Base-by-base conservation (phyloP, 2,113 vertebrate genomes). In the Gasterosteus aculeatus region DNA sequence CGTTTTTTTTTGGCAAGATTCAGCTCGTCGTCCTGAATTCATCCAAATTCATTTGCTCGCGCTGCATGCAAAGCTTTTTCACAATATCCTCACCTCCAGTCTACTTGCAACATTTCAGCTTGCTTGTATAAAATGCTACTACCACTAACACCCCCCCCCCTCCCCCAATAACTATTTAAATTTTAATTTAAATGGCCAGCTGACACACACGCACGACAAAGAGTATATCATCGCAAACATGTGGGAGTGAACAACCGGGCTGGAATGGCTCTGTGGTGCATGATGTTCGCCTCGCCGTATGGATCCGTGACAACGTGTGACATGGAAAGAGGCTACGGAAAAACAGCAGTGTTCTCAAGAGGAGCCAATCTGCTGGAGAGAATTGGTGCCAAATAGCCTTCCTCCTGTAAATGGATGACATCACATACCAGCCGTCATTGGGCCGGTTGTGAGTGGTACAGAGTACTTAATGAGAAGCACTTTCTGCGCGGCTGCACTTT, bases 141-240 rank as follows among this genome's bases (percentile, higher is more conserved):
- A 72, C 73, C 81, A 64, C 87, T 74, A 72, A 83, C 22, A 26
- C 22, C 22, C 85, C 80, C 81, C 72, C 61, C 33, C 33, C 33
- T 33, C 84, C 80, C 81, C 75, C 72, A 58, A 64, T 63, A 49
- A 82, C 88, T 90, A 77, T 93, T 93, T 89, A 83, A 92, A 91
- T 90, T 92, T 90, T 81, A 64, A 92, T 91, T 88, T 83, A 91
- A 93, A 92, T 91, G 86, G 78, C 74, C 10, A 16, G 57, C 78
- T 64, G 46, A 71, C 78, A 74, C 78, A 78, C 89, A 91, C 85
- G 38, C 86, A 85, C 83, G 76, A 76, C 75, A 85, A 80, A 83
- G 92, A 89, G 87, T 91, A 85, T 89, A 91, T 90, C 86, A 86
- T 88, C 57, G 44, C 76, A 58, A 67, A 87, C 70, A 82, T 73